Evolutionary conservation across 2,888 invertebrate species (phyloP), one percentile per base, ranked within the genome.

Genomic region (Escarpia spicata): DNA sequence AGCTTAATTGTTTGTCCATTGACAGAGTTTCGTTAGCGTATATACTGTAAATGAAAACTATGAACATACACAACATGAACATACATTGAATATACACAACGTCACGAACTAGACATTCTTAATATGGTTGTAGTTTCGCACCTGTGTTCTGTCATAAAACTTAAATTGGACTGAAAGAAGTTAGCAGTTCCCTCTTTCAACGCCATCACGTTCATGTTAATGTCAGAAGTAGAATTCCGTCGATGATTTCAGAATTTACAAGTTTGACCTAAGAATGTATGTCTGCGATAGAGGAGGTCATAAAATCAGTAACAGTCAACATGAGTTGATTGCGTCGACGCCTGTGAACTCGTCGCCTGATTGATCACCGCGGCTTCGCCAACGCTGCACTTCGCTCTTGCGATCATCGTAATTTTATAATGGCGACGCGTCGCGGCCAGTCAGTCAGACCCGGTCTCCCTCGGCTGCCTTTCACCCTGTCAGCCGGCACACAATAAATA

Each of bases 401-500:
- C 75, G 75, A 75, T 75, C 75, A 75, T 75, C 75, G 26, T 75
- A 75, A 75, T 75, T 26, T 75, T 75, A 15, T 75, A 26, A 15
- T 75, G 75, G 75, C 75, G 75, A 75, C 75, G 26, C n/a, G 75
- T 6, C 75, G 6, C 75, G 75, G 15, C 75, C 75, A 75, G 75
- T 19, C 26, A 75, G 75, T 6, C 75, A 15, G 9, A 6, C 75
- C 26, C 6, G 75, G 52, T 52, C 52, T 26, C 75, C 6, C 75
- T 75, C 75, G 75, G 4, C 75, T 26, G 75, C 75, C 75, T 75
- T 75, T 75, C 75, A 75, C 75, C 75, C 75, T 75, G 75, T 75
- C 75, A 75, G n/a, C 75, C n/a, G 75, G 75, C 75, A 75, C 75
- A 75, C 75, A 75, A 75, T 75, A 75, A 75, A 75, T 75, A 75